Conservation (phyloP, 2,797 vertebrate species). For the Uromys caudimaculatus region DNA sequence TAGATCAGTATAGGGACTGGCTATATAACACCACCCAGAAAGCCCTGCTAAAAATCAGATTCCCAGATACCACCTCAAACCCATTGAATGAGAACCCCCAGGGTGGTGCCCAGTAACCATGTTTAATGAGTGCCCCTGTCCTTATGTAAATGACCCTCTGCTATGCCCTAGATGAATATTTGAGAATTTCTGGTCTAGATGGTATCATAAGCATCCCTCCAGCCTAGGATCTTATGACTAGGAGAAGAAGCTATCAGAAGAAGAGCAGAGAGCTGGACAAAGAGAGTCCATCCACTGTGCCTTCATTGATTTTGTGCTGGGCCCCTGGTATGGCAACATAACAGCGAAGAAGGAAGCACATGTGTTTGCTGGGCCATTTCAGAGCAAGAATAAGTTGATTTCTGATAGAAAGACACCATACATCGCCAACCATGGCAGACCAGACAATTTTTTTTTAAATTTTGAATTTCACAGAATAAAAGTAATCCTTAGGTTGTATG, state of each 20-base stretch:
- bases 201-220: background rate
- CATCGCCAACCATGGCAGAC: background rate
- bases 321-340: background rate
- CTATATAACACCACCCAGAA: background rate
- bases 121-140: background rate
- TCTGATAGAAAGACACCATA: background rate
- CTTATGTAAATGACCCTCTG: background rate
- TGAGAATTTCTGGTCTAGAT: background rate
- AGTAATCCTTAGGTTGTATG: background rate
- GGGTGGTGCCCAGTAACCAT: background rate
- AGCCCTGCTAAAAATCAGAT: background rate
- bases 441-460: background rate
- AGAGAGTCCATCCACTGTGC: background rate
- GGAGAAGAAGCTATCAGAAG: background rate
- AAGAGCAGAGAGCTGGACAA: background rate
- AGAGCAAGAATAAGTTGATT: background rate
- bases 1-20: background rate
- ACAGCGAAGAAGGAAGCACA: background rate
- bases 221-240: background rate
- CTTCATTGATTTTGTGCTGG: background rate
- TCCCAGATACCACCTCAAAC: background rate
- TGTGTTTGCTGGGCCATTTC: background rate
- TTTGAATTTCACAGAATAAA: constrained; percentile 21
- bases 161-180: background rate
- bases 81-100: background rate